These are phyloP conservation scores for Dendropsophus ebraccatus DNA, from an alignment of 2,113 vertebrate genomes.

Conservation along the genomic window DNA sequence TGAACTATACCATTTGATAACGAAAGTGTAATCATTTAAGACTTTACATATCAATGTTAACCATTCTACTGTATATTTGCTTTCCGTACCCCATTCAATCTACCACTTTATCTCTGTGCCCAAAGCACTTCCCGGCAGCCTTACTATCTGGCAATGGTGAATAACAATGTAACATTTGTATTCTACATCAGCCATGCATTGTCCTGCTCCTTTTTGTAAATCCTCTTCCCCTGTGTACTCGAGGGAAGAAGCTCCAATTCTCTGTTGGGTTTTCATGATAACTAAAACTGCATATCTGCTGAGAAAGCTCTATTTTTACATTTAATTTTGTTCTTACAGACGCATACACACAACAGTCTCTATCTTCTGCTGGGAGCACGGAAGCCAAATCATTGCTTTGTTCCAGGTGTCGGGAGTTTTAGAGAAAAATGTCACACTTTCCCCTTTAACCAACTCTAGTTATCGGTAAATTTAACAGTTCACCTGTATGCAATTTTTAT, in stretches of 20 bases:
- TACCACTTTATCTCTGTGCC: background rate
- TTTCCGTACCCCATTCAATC: background rate
- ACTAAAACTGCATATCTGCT: slow-evolving; percentile 29
- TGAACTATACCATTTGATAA: background rate
- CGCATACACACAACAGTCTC: background rate
- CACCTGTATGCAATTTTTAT: background rate
- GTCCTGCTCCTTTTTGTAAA: slow-evolving; percentile 13
- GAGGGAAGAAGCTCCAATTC: background rate
- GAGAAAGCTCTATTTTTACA: background rate
- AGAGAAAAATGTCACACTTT: slow-evolving; percentile 12
- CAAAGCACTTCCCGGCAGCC: slow-evolving; percentile 3
- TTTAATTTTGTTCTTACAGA: slow-evolving; percentile 5
- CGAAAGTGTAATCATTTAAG: background rate
- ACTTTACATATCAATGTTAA: background rate
- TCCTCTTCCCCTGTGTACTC: slow-evolving; percentile 22
- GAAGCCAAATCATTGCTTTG: slow-evolving; percentile 8
- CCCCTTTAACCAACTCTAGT: background rate
- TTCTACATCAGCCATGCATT: slow-evolving; percentile 27
- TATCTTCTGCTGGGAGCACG: slow-evolving; percentile 3
- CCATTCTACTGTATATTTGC: background rate
- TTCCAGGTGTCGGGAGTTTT: slow-evolving; percentile 1
- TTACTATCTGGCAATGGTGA: background rate
- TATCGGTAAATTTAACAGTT: background rate
- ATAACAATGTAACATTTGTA: slow-evolving; percentile 34
- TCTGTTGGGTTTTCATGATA: slow-evolving; percentile 21